These are phyloP conservation scores for Falco punctatus DNA, from an alignment of 2,113 vertebrate genomes.

Conservation along the genomic window DNA sequence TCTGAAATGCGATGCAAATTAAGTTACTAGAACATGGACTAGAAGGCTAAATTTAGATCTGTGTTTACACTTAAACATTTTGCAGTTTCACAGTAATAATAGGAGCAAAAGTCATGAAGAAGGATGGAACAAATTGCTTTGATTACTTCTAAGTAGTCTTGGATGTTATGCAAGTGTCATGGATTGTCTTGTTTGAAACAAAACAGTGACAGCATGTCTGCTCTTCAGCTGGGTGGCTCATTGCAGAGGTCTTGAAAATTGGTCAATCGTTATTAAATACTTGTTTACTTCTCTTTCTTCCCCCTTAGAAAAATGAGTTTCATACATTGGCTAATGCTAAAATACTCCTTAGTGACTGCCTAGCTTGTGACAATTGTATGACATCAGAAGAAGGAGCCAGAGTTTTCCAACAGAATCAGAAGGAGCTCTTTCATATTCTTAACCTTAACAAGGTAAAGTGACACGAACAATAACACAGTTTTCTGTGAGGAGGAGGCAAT, in stretches of 20 bases:
- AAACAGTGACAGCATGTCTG: not conserved
- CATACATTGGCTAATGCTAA: constrained; percentile 76
- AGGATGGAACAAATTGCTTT: not conserved
- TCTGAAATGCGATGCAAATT: not conserved
- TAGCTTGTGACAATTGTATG: constrained; percentile 92
- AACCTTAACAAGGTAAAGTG: constrained; percentile 89
- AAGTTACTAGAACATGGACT: not conserved
- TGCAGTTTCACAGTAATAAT: not conserved
- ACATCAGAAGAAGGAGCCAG: constrained; percentile 86
- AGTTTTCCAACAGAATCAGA: constrained; percentile 89
- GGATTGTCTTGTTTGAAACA: not conserved
- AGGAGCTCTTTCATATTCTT: constrained; percentile 84
- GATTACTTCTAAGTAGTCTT: not conserved
- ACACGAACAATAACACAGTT: not conserved
- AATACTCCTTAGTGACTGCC: constrained; percentile 90
- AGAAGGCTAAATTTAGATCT: not conserved
- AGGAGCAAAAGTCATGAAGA: not conserved
- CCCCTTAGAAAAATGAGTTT: constrained; percentile 78
- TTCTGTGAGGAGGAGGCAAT: not conserved
- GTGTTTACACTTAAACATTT: not conserved
- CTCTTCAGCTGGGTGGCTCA: not conserved
- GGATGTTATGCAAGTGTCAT: not conserved
- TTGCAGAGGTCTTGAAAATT: not conserved
- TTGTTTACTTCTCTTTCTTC: not conserved
- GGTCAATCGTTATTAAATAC: not conserved